These are phyloP conservation scores for Lochmaea crataegi DNA, from an alignment of 2,888 invertebrate species.

Conservation along the genomic window DNA sequence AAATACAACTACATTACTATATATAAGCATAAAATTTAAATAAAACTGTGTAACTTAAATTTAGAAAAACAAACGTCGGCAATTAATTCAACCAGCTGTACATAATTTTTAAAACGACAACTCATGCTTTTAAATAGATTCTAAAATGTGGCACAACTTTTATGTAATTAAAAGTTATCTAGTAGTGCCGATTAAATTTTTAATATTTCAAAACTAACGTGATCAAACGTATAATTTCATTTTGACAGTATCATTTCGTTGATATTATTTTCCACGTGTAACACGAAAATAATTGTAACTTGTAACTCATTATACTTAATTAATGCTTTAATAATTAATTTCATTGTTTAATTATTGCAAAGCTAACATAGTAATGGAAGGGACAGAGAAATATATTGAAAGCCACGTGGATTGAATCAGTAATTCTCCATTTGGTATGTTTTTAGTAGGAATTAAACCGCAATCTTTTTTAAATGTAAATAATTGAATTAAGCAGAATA, in stretches of 20 bases:
- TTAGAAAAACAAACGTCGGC: neutral
- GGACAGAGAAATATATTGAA: too few relatives aligned
- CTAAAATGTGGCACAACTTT: neutral
- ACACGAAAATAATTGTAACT: neutral
- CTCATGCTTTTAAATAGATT: conserved; percentile 4
- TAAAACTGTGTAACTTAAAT: neutral
- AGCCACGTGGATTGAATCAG: too few relatives aligned
- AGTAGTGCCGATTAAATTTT: too few relatives aligned
- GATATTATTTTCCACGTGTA: neutral
- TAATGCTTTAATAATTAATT: neutral
- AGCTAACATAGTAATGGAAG: too few relatives aligned
- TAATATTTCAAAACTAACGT: neutral
- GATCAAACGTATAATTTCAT: neutral
- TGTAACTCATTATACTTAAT: neutral
- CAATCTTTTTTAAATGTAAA: too few relatives aligned
- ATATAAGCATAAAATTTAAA: neutral
- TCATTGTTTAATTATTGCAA: too few relatives aligned
- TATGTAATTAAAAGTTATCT: too few relatives aligned
- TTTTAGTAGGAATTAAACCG: too few relatives aligned
- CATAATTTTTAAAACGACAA: neutral
- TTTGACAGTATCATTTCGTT: neutral
- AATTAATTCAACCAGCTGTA: neutral
- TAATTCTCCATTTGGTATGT: too few relatives aligned
- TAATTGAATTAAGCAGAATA: too few relatives aligned
- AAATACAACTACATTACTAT: conserved; percentile 1